Evolutionary conservation across 2,888 invertebrate genomes (phyloP).

Genomic region (Gibbula magus): DNA sequence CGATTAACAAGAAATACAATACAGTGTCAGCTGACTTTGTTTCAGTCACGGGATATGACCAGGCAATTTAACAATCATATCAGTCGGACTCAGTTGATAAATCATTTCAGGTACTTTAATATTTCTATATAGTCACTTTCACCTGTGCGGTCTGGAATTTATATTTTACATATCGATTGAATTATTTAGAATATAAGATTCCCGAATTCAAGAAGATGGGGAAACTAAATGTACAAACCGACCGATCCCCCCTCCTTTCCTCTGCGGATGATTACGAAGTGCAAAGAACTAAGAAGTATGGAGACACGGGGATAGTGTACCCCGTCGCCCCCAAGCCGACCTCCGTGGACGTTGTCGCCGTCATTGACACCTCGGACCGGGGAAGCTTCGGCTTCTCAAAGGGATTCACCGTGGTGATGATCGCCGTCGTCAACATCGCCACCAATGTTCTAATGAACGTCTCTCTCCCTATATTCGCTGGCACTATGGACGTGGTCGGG

Average conservation of each 20-base stretch:
- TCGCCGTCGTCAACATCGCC: constrained; percentile 44
- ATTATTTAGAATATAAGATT: too few relatives aligned
- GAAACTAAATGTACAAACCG: neutral
- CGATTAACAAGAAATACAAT: too few relatives aligned
- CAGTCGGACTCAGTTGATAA: too few relatives aligned
- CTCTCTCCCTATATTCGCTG: constrained; percentile 51
- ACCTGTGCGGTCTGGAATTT: too few relatives aligned
- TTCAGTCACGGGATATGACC: too few relatives aligned
- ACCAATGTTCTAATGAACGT: constrained; percentile 50
- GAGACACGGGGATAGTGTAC: neutral
- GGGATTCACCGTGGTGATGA: constrained; percentile 32
- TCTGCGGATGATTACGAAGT: neutral
- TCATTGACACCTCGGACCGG: neutral
- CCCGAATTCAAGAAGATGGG: too few relatives aligned
- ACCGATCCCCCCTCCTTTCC: neutral
- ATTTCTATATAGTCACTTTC: too few relatives aligned
- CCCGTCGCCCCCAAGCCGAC: neutral
- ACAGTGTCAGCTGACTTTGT: too few relatives aligned
- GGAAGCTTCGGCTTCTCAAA: constrained; percentile 23
- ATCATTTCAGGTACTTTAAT: too few relatives aligned
- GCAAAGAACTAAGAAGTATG: neutral
- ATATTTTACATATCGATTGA: too few relatives aligned
- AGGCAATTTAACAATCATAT: too few relatives aligned
- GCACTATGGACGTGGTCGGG: constrained; percentile 45
- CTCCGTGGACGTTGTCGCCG: neutral